Percentiles rank a stretch among this genome's conserved stretches.
These are phyloP conservation scores for Platanista minor DNA, from an alignment of 2,113 vertebrate genomes.

Conservation along the genomic window DNA sequence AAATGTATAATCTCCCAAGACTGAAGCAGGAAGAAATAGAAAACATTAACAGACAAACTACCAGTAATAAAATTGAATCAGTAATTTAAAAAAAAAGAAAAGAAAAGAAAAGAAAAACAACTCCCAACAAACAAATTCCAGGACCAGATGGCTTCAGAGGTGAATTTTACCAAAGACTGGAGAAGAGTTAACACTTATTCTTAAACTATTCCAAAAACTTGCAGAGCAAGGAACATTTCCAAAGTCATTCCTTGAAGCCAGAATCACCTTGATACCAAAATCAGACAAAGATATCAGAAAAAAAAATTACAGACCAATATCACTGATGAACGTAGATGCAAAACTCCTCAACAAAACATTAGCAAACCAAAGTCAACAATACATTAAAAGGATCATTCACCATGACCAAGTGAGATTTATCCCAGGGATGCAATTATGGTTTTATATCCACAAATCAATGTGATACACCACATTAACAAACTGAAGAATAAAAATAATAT, in stretches of 20 bases:
- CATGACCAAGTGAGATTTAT: not conserved
- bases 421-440: not conserved
- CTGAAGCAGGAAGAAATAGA: not conserved
- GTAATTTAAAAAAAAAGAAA: not conserved
- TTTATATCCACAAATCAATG: not conserved
- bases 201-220: not conserved
- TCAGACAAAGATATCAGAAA: not conserved
- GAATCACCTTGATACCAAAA: not conserved
- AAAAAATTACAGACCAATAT: not conserved
- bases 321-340: not conserved
- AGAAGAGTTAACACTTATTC: too few relatives aligned
- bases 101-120: not conserved
- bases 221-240: not conserved
- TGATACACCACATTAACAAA: not conserved
- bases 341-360: not conserved
- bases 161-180: not conserved
- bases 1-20: not conserved
- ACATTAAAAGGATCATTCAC: not conserved
- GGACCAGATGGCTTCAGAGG: not conserved
- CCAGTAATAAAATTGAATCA: not conserved
- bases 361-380: not conserved
- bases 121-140: not conserved
- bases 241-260: not conserved
- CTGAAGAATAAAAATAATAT: not conserved
- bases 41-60: not conserved